Evolutionary conservation across 2,797 vertebrate species (phyloP).

Genomic region (Smutsia temminckii): DNA sequence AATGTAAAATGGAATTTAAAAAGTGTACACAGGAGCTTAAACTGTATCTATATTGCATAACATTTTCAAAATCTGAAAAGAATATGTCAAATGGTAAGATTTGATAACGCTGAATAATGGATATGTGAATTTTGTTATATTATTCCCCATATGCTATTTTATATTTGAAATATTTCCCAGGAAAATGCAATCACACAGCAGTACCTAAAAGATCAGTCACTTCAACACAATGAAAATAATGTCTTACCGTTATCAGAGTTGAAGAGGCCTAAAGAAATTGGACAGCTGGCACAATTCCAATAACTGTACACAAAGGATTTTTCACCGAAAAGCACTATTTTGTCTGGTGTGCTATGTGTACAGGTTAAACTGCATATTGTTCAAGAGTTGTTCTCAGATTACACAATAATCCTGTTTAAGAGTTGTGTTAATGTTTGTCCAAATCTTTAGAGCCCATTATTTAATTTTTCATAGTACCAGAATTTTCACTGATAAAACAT

Average conservation of each 20-base stretch:
- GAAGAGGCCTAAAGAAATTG: background rate
- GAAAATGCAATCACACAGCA: background rate
- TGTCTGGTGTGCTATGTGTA: background rate
- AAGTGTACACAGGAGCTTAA: background rate
- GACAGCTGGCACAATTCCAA: background rate
- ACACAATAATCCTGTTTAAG: background rate
- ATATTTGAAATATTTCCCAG: background rate
- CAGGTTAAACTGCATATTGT: background rate
- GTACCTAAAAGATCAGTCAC: background rate
- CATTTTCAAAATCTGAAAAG: background rate
- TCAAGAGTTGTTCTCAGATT: conserved; percentile 12
- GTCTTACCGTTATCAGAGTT: background rate
- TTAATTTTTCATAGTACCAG: background rate
- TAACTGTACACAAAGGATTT: background rate
- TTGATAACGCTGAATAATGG: background rate
- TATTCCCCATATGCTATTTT: background rate
- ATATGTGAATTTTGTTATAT: background rate
- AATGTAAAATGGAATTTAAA: background rate
- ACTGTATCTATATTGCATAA: background rate
- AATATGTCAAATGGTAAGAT: background rate
- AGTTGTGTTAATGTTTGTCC: background rate
- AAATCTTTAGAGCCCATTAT: background rate
- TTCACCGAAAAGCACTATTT: background rate
- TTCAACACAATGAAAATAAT: background rate
- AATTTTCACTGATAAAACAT: background rate